phyloP scores from a whole-genome alignment of 2,797 vertebrate species.

The Pipistrellus nathusii region DNA sequence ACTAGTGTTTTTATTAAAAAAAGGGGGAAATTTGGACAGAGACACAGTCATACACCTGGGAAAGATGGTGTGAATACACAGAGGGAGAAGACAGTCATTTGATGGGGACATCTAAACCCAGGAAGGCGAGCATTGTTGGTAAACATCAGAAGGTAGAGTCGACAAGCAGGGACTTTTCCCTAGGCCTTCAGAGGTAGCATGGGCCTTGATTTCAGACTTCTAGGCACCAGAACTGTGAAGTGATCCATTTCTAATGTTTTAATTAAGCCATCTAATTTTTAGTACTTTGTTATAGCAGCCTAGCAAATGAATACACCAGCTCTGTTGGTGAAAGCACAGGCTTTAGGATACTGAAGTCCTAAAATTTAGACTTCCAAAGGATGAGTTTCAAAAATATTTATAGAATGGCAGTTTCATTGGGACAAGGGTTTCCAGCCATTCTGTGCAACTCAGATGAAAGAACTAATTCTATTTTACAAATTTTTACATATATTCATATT shows the following conservation, averaged over 20 bases:
- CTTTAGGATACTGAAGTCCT: not conserved
- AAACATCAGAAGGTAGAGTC: not conserved
- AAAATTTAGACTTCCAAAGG: not conserved
- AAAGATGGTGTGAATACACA: not conserved
- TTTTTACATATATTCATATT: not conserved
- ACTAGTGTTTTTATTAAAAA: not conserved
- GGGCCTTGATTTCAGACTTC: not conserved
- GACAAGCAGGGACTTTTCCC: not conserved
- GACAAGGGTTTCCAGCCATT: not conserved
- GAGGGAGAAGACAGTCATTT: not conserved
- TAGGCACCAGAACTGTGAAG: not conserved
- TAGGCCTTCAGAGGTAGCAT: not conserved
- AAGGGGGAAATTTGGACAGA: not conserved
- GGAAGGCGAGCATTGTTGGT: too few species aligned
- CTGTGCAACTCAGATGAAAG: not conserved
- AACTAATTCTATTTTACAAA: not conserved
- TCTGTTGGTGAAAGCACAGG: not conserved
- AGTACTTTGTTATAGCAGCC: not conserved
- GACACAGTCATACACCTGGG: not conserved
- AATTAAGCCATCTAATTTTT: not conserved
- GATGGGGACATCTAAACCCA: not conserved
- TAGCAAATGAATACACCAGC: not conserved
- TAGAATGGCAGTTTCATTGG: not conserved
- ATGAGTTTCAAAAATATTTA: not conserved
- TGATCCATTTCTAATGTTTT: not conserved